Conservation (phyloP, 1,140 invertebrate genomes). For the Musca domestica region DNA sequence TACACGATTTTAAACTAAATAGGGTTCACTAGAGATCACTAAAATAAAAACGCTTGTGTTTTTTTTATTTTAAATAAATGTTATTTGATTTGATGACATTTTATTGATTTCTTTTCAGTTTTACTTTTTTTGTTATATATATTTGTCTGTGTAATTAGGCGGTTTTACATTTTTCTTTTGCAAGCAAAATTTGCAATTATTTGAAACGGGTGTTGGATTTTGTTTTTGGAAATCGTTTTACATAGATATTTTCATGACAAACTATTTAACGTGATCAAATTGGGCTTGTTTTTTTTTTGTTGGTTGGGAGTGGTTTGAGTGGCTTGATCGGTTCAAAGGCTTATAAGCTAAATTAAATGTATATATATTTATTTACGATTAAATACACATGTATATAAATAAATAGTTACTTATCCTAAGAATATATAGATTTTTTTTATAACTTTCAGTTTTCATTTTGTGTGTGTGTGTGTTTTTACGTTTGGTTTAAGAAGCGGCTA, state of each 20-base stretch:
- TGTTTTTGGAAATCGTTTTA: background rate
- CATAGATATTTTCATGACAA: slow-evolving; percentile 9
- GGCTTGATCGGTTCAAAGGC: background rate
- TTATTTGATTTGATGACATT: slow-evolving; percentile 13
- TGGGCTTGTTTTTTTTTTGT: background rate
- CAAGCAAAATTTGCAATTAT: slow-evolving; percentile 22
- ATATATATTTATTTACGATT: slow-evolving; percentile 15
- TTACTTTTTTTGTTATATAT: background rate
- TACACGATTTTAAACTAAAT: too few species aligned
- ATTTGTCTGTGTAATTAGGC: slow-evolving; percentile 2
- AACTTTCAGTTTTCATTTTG: slow-evolving; percentile 8
- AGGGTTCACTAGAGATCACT: too few species aligned
- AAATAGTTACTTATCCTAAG: background rate
- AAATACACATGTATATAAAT: slow-evolving; percentile 23
- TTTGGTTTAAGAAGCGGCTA: slow-evolving; percentile 5
- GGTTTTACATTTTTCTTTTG: slow-evolving; percentile 10
- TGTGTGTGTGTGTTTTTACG: background rate
- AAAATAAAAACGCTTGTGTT: too few species aligned
- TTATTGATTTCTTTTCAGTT: background rate
- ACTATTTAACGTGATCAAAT: slow-evolving; percentile 10
- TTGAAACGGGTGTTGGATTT: slow-evolving; percentile 1
- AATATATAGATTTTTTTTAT: background rate
- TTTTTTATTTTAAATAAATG: slow-evolving; percentile 9
- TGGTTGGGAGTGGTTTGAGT: background rate
- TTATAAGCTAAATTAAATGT: slow-evolving; percentile 19